A percentile compares a stretch with the other conserved stretches of the same genome.
Conservation (phyloP, 2,113 vertebrate genomes). For the Chaetodon trifascialis region DNA sequence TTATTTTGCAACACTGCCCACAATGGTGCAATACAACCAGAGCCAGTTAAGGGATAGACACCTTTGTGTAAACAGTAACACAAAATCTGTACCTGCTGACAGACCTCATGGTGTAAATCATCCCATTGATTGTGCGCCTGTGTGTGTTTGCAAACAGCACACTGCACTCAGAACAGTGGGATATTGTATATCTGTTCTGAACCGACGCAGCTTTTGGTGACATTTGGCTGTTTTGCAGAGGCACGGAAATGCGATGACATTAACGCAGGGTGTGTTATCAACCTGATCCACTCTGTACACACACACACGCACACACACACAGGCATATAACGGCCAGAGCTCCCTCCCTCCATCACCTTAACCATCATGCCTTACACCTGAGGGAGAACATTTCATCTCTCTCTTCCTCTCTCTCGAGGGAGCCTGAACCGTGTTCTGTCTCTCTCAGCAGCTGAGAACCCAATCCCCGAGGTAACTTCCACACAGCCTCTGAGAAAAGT, state of each 20-base stretch:
- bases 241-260: slow-evolving; percentile 34
- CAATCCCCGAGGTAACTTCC: slow-evolving; percentile 49
- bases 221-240: slow-evolving; percentile 36
- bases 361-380: slow-evolving; percentile 48
- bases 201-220: slow-evolving; percentile 17
- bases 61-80: background rate
- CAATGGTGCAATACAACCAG: background rate
- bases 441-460: slow-evolving; percentile 67
- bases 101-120: background rate
- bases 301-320: background rate
- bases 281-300: slow-evolving; percentile 2
- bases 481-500: slow-evolving; percentile 28
- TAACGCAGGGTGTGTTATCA: slow-evolving; percentile 11
- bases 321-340: background rate
- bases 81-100: background rate
- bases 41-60: background rate
- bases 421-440: slow-evolving; percentile 27
- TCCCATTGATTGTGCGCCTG: background rate
- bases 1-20: background rate
- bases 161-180: background rate
- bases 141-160: slow-evolving; percentile 52
- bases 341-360: slow-evolving; percentile 21
- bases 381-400: slow-evolving; percentile 49
- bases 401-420: slow-evolving; percentile 30
- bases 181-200: slow-evolving; percentile 12